A percentile compares a stretch with the other conserved stretches of the same genome.
Conservation (phyloP, 2,888 invertebrate genomes). For the Dyspetes luteomarginatus region DNA sequence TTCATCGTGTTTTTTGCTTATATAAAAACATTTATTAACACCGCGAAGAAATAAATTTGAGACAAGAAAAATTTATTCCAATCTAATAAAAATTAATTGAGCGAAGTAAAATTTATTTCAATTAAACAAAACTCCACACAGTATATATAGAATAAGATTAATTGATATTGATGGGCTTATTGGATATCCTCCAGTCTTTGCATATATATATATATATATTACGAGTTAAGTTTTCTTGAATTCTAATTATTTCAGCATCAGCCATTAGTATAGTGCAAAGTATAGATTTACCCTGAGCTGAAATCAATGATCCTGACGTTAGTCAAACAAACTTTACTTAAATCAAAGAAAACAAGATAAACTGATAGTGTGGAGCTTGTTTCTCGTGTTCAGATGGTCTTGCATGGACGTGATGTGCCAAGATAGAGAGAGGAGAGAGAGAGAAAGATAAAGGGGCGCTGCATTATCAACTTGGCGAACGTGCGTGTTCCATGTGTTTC, state of each 20-base stretch:
- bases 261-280: conserved; percentile 12
- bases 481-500: conserved; percentile 78
- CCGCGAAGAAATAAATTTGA: neutral
- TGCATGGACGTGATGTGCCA: too few species aligned
- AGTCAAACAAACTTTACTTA: neutral
- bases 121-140: neutral
- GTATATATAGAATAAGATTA: neutral
- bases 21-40: neutral
- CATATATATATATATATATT: too few species aligned
- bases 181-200: neutral
- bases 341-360: conserved; percentile 38
- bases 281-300: neutral
- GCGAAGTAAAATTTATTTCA: neutral
- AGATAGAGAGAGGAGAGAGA: conserved; percentile 44
- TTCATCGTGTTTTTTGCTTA: neutral
- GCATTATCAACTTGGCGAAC: conserved; percentile 71
- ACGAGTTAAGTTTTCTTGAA: too few species aligned
- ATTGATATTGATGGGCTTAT: neutral
- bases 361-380: too few species aligned
- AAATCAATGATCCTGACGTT: neutral
- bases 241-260: too few species aligned
- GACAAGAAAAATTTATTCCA: neutral
- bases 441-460: conserved; percentile 56
- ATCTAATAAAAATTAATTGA: neutral
- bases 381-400: too few species aligned